Base-by-base conservation (phyloP, 2,113 vertebrate species). In the Macheiramphus alcinus region DNA sequence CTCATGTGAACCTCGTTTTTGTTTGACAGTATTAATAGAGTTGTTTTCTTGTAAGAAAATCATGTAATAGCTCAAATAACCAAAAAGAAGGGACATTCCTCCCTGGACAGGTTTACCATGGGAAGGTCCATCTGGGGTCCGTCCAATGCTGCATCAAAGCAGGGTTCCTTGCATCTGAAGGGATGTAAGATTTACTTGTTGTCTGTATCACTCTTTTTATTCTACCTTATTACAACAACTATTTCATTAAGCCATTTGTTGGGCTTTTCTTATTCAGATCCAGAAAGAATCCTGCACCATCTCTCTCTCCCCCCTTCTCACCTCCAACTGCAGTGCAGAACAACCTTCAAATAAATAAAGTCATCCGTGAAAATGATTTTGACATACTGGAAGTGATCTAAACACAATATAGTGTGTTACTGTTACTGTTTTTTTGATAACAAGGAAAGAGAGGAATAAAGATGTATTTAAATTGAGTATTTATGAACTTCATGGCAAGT, bases 141-240 rank as follows among this genome's bases (percentile, higher is more conserved):
- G 0, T 17, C 20, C 0, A 0, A 20, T 14, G 2, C 6, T 53
- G 4, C 13, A 38, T 53, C 32, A 80, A 48, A 80, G 12, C 20
- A 72, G 11, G 2, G 4, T 6, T 86, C 21, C 17, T 75, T 22
- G 16, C 12, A 42, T 45, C 22, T 76, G 52, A 76, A 80, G 5
- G 5, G 13, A 40, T 40, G 23, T 14, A 40, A 75, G 40, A 43
- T 38, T 50, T 70, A 61, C 12, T 52, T 42, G 2, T 43, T 62
- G 32, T 11, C 13, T 29, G 3, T 38, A 34, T 19, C 47, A n/a
- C 3, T 67, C 7, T 31, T 68, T 74, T 72, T 63, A 48, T 40
- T 68, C 16, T 67, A 59, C 4, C 2, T 63, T 83, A 58, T 27
- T 27, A 45, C 21, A 62, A 31, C 5, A 67, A 23, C 7, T 86